Evolutionary conservation across 2,888 invertebrate species (phyloP).

Genomic region (Apodemia hepburni): DNA sequence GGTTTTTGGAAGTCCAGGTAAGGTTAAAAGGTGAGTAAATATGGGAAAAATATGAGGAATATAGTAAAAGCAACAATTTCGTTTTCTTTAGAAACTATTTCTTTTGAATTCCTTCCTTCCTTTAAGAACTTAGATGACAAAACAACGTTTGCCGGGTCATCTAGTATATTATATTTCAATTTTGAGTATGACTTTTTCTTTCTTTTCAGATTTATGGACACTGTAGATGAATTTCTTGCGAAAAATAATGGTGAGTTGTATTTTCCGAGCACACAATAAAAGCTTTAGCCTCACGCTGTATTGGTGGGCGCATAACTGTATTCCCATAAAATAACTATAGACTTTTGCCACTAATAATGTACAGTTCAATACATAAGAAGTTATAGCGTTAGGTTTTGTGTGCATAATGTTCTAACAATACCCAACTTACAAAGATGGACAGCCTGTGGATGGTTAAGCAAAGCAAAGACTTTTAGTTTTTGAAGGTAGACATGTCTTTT

Average conservation of each 20-base stretch:
- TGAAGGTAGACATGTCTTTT: not conserved
- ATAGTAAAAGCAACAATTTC: too few species aligned
- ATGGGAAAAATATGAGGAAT: too few species aligned
- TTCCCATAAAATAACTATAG: slow-evolving; percentile 6
- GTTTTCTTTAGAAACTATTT: too few species aligned
- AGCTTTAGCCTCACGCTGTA: not conserved
- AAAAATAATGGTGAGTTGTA: slow-evolving; percentile 56
- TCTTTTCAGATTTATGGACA: slow-evolving; percentile 65
- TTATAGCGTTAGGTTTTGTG: slow-evolving; percentile 10
- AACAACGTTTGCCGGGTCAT: too few species aligned
- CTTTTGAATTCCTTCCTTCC: too few species aligned
- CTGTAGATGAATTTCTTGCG: slow-evolving; percentile 61
- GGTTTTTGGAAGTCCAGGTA: too few species aligned
- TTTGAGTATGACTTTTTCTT: slow-evolving; percentile 43
- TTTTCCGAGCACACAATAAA: not conserved
- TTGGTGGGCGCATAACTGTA: slow-evolving; percentile 13
- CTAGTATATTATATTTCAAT: slow-evolving; percentile 1
- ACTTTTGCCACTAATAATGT: slow-evolving; percentile 10
- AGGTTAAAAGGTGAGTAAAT: too few species aligned
- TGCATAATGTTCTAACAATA: slow-evolving; percentile 10
- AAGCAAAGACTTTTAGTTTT: not conserved
- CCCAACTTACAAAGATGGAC: slow-evolving; percentile 14
- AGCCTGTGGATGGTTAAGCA: not conserved
- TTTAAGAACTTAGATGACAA: too few species aligned
- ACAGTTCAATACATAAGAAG: slow-evolving; percentile 8